Evolutionary conservation across 2,888 invertebrate genomes (phyloP).

Genomic region (Aelia acuminata): DNA sequence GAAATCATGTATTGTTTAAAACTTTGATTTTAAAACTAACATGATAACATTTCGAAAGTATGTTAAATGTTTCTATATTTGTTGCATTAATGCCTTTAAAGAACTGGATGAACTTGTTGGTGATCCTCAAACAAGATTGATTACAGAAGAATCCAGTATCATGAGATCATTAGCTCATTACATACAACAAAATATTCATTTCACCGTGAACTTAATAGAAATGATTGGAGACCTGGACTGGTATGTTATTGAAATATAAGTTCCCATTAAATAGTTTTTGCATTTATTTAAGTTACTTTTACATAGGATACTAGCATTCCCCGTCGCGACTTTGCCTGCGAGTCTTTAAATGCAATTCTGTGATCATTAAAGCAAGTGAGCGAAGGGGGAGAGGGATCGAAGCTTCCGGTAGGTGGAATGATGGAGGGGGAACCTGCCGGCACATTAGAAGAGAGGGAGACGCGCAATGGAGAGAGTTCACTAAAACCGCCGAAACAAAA

Average conservation of each 20-base stretch:
- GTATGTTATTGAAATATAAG: constrained; percentile 69
- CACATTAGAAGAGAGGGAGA: too few relatives aligned
- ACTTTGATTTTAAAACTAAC: background rate
- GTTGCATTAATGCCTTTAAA: constrained; percentile 67
- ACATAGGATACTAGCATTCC: too few relatives aligned
- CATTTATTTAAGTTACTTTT: background rate
- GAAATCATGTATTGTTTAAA: background rate
- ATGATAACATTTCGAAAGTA: background rate
- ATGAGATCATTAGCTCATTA: constrained; percentile 78
- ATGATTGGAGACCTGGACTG: constrained; percentile 80
- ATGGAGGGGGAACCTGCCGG: too few relatives aligned
- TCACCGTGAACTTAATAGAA: constrained; percentile 62
- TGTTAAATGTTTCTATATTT: background rate
- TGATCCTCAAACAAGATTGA: constrained; percentile 84
- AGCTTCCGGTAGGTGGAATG: too few relatives aligned
- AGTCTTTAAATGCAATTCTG: too few relatives aligned
- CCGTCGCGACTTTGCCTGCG: too few relatives aligned
- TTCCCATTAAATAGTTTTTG: background rate
- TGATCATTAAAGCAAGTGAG: too few relatives aligned
- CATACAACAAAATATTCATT: constrained; percentile 73
- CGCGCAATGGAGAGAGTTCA: too few relatives aligned
- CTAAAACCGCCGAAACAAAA: too few relatives aligned
- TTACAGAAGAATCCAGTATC: constrained; percentile 84
- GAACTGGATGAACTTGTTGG: constrained; percentile 85
- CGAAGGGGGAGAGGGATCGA: too few relatives aligned